A percentile compares a stretch with the other conserved stretches of the same genome.
Conservation (phyloP, 1,140 invertebrate species). For the Musca vetustissima region DNA sequence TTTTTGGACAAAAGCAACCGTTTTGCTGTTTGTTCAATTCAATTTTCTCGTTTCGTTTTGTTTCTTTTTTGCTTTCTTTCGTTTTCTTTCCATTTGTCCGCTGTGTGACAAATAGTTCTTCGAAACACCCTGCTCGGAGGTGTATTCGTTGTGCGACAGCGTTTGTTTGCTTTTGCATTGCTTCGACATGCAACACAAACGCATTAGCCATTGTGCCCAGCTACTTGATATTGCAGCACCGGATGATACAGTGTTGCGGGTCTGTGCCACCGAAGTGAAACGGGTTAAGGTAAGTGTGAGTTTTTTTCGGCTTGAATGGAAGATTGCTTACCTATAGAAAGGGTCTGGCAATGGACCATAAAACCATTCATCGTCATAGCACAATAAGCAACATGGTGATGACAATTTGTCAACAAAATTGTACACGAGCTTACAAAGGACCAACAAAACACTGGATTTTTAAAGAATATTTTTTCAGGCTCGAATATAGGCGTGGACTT, state of each 20-base stretch:
- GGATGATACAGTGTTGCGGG: constrained; percentile 72
- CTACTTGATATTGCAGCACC: constrained; percentile 78
- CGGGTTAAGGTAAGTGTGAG: constrained; percentile 64
- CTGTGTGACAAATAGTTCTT: constrained; percentile 57
- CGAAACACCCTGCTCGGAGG: constrained; percentile 64
- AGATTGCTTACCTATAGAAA: neutral
- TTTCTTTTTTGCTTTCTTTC: neutral
- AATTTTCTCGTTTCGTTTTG: neutral
- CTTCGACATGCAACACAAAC: constrained; percentile 66
- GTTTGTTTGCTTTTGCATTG: constrained; percentile 62
- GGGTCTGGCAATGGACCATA: neutral
- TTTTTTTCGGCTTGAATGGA: neutral
- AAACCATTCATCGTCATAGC: no score
- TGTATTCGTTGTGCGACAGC: constrained; percentile 70
- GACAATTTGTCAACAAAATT: no score
- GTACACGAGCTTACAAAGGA: no score
- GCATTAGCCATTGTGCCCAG: constrained; percentile 66
- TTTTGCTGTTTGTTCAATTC: no score
- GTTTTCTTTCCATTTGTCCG: neutral
- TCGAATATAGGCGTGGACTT: no score
- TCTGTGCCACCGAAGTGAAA: constrained; percentile 60
- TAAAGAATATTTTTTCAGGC: no score
- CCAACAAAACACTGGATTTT: no score
- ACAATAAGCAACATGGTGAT: no score
- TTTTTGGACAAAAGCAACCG: no score